Evolutionary conservation across 2,888 invertebrate genomes (phyloP).

Genomic region (Sympetrum striolatum): DNA sequence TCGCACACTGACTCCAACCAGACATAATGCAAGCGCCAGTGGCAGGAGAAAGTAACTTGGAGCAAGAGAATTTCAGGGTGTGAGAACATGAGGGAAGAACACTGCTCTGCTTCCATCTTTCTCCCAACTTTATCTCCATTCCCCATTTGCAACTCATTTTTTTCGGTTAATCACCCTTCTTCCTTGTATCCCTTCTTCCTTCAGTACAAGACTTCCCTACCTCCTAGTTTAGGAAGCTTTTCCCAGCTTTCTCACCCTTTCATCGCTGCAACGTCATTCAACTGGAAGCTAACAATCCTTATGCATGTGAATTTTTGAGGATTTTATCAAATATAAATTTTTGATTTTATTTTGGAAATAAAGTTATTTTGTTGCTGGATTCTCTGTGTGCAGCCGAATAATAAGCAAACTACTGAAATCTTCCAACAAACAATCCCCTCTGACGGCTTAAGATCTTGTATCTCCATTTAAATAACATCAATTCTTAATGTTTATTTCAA

Average conservation of each 20-base stretch:
- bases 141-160: not conserved
- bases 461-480: too few species aligned
- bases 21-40: not conserved
- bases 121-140: not conserved
- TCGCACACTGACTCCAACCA: constrained; percentile 16
- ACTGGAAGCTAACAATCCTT: too few species aligned
- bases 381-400: too few species aligned
- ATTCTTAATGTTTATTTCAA: too few species aligned
- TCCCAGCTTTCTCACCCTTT: not conserved
- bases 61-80: constrained; percentile 6
- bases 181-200: not conserved
- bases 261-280: not conserved
- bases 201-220: not conserved
- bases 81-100: not conserved
- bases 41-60: not conserved
- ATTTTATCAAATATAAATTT: too few species aligned
- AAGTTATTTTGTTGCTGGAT: too few species aligned
- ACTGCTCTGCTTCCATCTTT: not conserved
- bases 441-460: too few species aligned
- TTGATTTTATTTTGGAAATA: too few species aligned
- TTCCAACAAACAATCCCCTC: too few species aligned
- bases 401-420: too few species aligned
- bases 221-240: not conserved
- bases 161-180: not conserved
- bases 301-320: too few species aligned